A percentile compares a stretch with the other conserved stretches of the same genome.
These are phyloP conservation scores for Condylura cristata DNA, from an alignment of 2,113 vertebrate species.

Conservation along the genomic window DNA sequence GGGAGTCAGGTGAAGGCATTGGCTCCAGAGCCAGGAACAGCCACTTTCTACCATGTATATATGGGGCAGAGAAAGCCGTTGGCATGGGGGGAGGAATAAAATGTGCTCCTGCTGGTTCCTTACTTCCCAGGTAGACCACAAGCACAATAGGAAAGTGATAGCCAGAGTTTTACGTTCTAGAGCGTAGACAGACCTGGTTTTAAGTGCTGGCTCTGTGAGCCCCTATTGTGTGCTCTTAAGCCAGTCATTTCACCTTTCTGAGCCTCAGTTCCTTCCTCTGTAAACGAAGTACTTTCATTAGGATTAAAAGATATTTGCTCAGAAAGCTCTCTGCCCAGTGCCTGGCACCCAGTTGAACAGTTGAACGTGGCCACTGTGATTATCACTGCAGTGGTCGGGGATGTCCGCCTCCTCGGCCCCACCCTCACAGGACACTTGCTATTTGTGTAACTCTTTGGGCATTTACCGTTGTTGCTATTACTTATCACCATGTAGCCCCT, in stretches of 20 bases:
- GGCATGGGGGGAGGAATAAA: not conserved
- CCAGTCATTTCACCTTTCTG: not conserved
- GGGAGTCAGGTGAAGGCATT: not conserved
- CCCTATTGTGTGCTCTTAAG: not conserved
- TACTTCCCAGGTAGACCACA: not conserved
- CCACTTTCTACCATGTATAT: not conserved
- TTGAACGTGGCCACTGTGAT: not conserved
- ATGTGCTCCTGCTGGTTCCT: not conserved
- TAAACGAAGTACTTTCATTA: not conserved
- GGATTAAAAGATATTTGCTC: not conserved
- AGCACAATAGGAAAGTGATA: not conserved
- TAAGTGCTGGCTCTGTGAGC: not conserved
- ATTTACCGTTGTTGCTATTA: not conserved
- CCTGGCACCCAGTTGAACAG: not conserved
- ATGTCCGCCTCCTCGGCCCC: not conserved
- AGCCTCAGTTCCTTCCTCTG: constrained; percentile 2
- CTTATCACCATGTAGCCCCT: not conserved
- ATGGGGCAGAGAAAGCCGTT: not conserved
- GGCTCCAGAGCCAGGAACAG: not conserved
- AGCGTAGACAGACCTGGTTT: not conserved
- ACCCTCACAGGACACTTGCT: not conserved
- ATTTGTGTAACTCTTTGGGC: not conserved
- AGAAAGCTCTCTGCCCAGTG: not conserved
- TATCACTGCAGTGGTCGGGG: not conserved
- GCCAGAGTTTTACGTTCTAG: not conserved